Evolutionary conservation across 2,113 vertebrate species (phyloP), one percentile per base, ranked within the genome.

Genomic region (Syngnathus floridae): DNA sequence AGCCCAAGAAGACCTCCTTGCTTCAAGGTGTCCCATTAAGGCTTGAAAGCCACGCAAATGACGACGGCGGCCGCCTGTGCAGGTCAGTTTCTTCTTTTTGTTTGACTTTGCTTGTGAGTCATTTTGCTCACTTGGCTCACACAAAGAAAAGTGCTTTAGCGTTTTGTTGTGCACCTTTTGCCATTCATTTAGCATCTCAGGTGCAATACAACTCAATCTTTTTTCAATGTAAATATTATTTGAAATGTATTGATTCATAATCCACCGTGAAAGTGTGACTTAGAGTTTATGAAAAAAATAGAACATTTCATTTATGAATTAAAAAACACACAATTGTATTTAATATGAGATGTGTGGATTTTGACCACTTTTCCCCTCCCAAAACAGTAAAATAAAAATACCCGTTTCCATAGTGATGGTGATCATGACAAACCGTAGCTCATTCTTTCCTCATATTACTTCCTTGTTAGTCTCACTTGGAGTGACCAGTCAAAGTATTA

Each of bases 11-110:
- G 26, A 76, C 58, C 62, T 54, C 59, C 71, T 63, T 72, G 11
- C 48, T 21, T 1, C 60, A 61, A 71, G 45, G 67, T 75, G 65
- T 41, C 64, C 14, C 63, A 46, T 71, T 69, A 2, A 36, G 26
- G 1, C 14, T 19, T n/a, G 5, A 40, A 60, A 40, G 6, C 2
- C 31, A 8, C 4, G 9, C 5, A 57, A 68, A 57, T 35, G 62
- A 62, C 22, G 12, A 11, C 68, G 67, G 45, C 75, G 69, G 72
- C 73, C 4, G 14, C 9, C 41, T 19, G 45, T 4, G 1, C 62
- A 85, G 84, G 82, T 88, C 85, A 76, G 74, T 77, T 60, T 63
- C 54, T 14, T 22, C n/a, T 56, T 56, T 31, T 26, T 11, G 8
- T 8, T 26, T 54, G 1, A 3, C 3, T 54, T 21, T 7, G 11